Percentiles rank a stretch among this genome's conserved stretches.
phyloP scores from a whole-genome alignment of 2,797 vertebrate genomes.

The Alauda arvensis region DNA sequence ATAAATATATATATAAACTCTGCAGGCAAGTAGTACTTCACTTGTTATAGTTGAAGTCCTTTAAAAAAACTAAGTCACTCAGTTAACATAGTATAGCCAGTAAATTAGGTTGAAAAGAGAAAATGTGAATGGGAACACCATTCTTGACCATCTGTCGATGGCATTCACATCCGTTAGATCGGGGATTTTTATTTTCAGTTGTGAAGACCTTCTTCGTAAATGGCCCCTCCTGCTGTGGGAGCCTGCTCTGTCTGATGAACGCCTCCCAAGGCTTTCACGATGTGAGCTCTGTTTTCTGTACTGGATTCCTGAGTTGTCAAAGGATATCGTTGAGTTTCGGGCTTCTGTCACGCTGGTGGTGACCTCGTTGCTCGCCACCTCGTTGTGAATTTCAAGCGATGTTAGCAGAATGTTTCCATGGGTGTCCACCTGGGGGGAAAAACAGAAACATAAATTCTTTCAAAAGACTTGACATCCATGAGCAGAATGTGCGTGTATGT shows the following conservation, averaged over 20 bases:
- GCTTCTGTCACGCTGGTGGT: constrained; percentile 82
- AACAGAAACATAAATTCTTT: background rate
- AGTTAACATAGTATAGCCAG: constrained; percentile 99
- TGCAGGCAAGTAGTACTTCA: constrained; percentile 76
- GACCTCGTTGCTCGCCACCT: constrained; percentile 88
- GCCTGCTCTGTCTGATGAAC: constrained; percentile 79
- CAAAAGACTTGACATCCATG: background rate
- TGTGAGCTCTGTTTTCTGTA: constrained; percentile 87
- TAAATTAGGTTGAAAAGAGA: constrained; percentile 98
- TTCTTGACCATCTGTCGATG: constrained; percentile 96
- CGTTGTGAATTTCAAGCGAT: constrained; percentile 96
- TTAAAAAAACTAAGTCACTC: constrained; percentile 79
- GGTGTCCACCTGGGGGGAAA: constrained; percentile 83
- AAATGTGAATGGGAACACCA: constrained; percentile 94
- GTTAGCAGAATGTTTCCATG: constrained; percentile 94
- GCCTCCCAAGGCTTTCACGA: constrained; percentile 78
- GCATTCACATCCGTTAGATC: constrained; percentile 96
- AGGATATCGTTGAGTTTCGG: constrained; percentile 88
- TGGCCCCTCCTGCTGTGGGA: constrained; percentile 83
- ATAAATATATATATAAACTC: constrained; percentile 80
- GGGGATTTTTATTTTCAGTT: constrained; percentile 97
- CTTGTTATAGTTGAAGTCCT: constrained; percentile 73
- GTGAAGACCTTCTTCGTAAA: constrained; percentile 90
- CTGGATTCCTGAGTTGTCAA: constrained; percentile 92
- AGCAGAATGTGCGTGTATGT: background rate